Evolutionary conservation across 1,140 invertebrate genomes (phyloP).

Genomic region (Drosophila rhopaloa): DNA sequence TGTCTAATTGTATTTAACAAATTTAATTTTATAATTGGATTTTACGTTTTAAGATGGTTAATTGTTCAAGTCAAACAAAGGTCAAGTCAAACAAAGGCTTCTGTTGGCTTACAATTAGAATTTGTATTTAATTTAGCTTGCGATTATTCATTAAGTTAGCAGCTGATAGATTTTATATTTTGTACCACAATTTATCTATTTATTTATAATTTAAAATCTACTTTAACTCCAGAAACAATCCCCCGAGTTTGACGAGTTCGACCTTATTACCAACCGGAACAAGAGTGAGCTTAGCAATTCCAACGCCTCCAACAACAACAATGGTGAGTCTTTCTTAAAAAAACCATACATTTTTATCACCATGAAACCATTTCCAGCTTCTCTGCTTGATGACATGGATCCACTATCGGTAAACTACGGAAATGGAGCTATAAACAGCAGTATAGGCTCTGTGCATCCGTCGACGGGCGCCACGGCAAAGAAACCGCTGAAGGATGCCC

Average conservation of each 20-base stretch:
- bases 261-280: slow-evolving; percentile 90
- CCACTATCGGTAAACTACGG: slow-evolving; percentile 73
- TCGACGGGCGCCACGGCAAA: slow-evolving; percentile 79
- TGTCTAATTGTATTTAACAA: background rate
- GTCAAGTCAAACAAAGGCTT: too few species aligned
- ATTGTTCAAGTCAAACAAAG: too few species aligned
- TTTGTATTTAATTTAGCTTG: too few species aligned
- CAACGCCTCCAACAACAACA: slow-evolving; percentile 83
- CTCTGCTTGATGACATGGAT: slow-evolving; percentile 82
- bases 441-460: slow-evolving; percentile 55
- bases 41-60: background rate
- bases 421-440: slow-evolving; percentile 45
- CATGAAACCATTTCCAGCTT: slow-evolving; percentile 44
- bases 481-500: slow-evolving; percentile 92
- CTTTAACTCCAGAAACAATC: slow-evolving; percentile 75
- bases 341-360: background rate
- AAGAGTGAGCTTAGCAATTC: slow-evolving; percentile 83
- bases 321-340: slow-evolving; percentile 56
- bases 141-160: too few species aligned
- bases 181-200: too few species aligned
- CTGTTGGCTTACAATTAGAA: too few species aligned
- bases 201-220: background rate
- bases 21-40: background rate
- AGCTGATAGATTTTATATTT: too few species aligned
- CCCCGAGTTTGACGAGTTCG: slow-evolving; percentile 93